These are phyloP conservation scores for Pseudomyrmex concolor DNA, from an alignment of 1,140 invertebrate genomes.

Conservation along the genomic window DNA sequence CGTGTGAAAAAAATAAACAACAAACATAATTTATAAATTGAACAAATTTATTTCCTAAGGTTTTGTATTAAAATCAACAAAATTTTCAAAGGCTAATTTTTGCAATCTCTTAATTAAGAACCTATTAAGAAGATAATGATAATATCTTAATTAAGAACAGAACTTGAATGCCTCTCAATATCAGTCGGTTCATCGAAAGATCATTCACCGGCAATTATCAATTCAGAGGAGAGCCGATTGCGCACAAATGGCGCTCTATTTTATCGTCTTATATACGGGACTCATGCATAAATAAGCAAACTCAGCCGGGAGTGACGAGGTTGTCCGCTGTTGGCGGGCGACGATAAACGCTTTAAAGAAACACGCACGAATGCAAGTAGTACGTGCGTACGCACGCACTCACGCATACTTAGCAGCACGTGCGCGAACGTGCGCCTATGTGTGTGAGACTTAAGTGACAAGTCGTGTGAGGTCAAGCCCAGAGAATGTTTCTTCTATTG, in stretches of 20 bases:
- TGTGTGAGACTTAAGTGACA: constrained; percentile 67
- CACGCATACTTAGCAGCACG: constrained; percentile 31
- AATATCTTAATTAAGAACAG: no score
- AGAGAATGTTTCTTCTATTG: constrained; percentile 73
- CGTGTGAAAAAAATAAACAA: neutral
- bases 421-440: constrained; percentile 34
- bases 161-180: neutral
- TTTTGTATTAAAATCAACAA: no score
- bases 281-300: constrained; percentile 54
- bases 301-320: constrained; percentile 27
- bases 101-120: no score
- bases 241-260: constrained; percentile 19
- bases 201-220: constrained; percentile 31
- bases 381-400: constrained; percentile 2
- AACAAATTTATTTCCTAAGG: no score
- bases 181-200: constrained; percentile 10
- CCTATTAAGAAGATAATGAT: no score
- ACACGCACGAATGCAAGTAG: constrained; percentile 6
- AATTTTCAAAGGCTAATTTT: no score
- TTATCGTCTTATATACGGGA: constrained; percentile 35
- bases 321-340: constrained; percentile 4
- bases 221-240: constrained; percentile 9
- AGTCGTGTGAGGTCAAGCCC: constrained; percentile 69
- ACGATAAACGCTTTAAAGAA: constrained; percentile 61
- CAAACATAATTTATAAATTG: no score